Evolutionary conservation across 2,888 invertebrate genomes (phyloP), one percentile per base, ranked within the genome.

Genomic region (Perithous albicinctus): DNA sequence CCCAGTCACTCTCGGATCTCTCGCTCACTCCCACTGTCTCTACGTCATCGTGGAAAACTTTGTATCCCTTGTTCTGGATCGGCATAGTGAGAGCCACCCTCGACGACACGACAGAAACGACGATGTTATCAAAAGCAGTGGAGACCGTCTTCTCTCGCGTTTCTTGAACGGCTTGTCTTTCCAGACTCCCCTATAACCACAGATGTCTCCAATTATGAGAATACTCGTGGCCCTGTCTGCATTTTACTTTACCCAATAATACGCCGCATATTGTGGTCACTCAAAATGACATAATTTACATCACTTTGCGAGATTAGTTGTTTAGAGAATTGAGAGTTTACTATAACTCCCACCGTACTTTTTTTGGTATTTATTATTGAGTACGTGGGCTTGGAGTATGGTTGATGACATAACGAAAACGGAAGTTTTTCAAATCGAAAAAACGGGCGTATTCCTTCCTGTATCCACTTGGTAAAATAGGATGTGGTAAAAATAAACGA

Each of bases 1-100:
- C 88, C 89, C 87, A 90, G 90, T 91, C 91, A 90, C 91, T 88
- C 90, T 86, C 86, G 67, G 86, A 85, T 86, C 86, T 87, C 87
- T 82, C 87, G 85, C 86, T 78, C 67, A 20, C 43, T 59, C 74
- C 61, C 70, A 72, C 67, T 69, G 64, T 20, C 63, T 20, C 74
- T 23, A 41, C 46, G 56, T 66, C 56, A 48, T 64, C 43, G 69
- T 43, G 77, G 85, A 89, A 89, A 90, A 90, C 89, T 89, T 88
- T 69, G 81, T 86, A 85, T 84, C 85, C 86, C 87, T 87, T 86
- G 74, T 85, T 85, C 67, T 80, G 78, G 74, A 59, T 74, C 48
- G 41, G 48, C 67, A 67, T 84, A 81, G 84, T 67, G 76, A 70
- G 72, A 54, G 51, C 26, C 72, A 12, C 43, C 78, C 67, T 80